Base-by-base conservation (phyloP, 2,797 vertebrate genomes). In the Cirrhinus molitorella region DNA sequence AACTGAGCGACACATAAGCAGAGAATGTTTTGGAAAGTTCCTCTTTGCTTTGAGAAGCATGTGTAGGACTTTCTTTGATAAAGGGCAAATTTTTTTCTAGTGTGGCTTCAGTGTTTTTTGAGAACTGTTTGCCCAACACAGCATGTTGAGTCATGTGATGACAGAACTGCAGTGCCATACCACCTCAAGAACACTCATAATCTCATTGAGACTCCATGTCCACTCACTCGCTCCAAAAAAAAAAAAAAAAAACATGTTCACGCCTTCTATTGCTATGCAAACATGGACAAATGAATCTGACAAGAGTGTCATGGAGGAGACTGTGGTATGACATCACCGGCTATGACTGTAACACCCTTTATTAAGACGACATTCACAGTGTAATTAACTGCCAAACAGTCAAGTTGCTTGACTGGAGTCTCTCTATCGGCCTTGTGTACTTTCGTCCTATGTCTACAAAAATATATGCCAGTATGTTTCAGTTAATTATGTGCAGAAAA, bases 101-200 rank as follows among this genome's bases (percentile, higher is more conserved):
- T 68, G 25, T 51, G 90, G 87, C 93, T 82, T 93, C 93, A 93
- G 83, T 83, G 86, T 86, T 93, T 94, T 94, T 94, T 88, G 91
- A 94, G 93, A 95, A 95, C 92, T 95, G 85, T 92, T 90, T 90
- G 90, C 91, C 91, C 89, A 92, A 92, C 88, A 93, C 86, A 87
- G 89, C 8, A 51, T 1, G 16, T 81, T 87, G 89, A 55, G 63
- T 94, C 93, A 94, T 91, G 90, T 90, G 92, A 88, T 85, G 89
- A 87, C 72, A 90, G 87, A 91, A 91, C 89, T 87, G 77, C 91
- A 92, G 92, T 89, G 71, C 85, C 75, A 71, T 83, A 79, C 63
- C 79, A 71, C 70, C 89, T 92, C 84, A 86, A 92, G 92, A 93
- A 93, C 83, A 90, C 74, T 86, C 67, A 73, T 63, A 73, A 65